A percentile compares a stretch with the other conserved stretches of the same genome.
phyloP scores from a whole-genome alignment of 2,888 invertebrate genomes.

The Cyrtodaria siliqua region DNA sequence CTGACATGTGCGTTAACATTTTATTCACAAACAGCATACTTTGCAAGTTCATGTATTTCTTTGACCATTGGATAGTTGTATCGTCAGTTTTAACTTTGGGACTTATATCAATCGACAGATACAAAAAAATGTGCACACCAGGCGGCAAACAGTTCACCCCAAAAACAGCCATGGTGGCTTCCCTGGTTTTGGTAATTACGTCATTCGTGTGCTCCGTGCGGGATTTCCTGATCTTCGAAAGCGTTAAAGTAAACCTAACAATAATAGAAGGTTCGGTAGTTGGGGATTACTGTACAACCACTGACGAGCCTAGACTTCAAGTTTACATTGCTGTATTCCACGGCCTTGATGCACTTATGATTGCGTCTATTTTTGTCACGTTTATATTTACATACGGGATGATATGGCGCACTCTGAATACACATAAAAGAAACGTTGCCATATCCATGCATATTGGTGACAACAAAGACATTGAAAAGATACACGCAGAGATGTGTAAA shows the following conservation, averaged over 20 bases:
- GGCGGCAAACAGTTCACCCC: conserved; percentile 31
- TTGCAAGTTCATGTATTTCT: conserved; percentile 50
- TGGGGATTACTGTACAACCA: conserved; percentile 49
- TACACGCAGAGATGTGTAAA: no score
- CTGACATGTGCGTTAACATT: conserved; percentile 36
- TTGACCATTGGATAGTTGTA: conserved; percentile 49
- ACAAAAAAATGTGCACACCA: conserved; percentile 40
- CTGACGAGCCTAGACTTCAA: conserved; percentile 2
- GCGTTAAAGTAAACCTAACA: conserved; percentile 20
- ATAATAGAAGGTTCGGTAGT: conserved; percentile 2
- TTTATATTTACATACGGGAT: conserved; percentile 41
- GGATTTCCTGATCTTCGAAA: conserved; percentile 36
- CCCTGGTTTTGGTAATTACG: conserved; percentile 3
- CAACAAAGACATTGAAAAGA: no score
- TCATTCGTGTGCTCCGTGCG: conserved; percentile 29
- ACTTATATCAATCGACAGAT: conserved; percentile 43
- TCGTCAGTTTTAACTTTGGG: conserved; percentile 38
- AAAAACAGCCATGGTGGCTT: conserved; percentile 11
- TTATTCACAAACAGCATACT: conserved; percentile 13
- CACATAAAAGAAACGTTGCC: conserved; percentile 19
- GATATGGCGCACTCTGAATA: conserved; percentile 23
- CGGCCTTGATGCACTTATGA: conserved; percentile 18
- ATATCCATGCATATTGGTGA: no score
- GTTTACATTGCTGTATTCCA: conserved; percentile 12
- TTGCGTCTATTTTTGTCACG: conserved; percentile 20